Base-by-base conservation (phyloP, 2,888 invertebrate species). In the Diaprepes abbreviatus region DNA sequence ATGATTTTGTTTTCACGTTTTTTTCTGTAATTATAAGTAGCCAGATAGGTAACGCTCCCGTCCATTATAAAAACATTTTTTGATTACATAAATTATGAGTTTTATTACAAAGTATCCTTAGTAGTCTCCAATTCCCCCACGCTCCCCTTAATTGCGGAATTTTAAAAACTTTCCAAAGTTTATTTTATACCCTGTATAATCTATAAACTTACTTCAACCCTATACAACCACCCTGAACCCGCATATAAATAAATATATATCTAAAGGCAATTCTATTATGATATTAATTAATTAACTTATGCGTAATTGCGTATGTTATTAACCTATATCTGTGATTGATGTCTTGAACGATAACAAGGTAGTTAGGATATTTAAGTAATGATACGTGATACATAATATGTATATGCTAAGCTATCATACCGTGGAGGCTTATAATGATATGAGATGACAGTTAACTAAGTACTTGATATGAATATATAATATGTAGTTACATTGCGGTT, bases 381-480 rank as follows among this genome's bases (percentile, higher is more conserved):
- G 45, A 45, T 48, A 35, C 21, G n/a, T 48, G 24, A 19, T 33
- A 12, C 21, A 21, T 55, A 55, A 52, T 43, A 28, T 55, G 55
- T 28, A 45, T 28, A 5, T 24, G 28, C n/a, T n/a, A n/a, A n/a
- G n/a, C n/a, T 33, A 60, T 60, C 31, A 63, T 54, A 63, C 33
- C 40, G 54, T 33, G 33, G 54, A 54, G 62, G 63, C 63, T 63
- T 63, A 54, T 54, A 63, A 63, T 54, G 63, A 63, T 63, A 54
- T 33, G 54, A 63, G 63, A 63, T 63, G 63, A 63, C 63, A 63
- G 63, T 63, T 63, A 60, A 54, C 63, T 63, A 63, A 63, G 54
- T 54, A 43, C 54, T 54, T 54, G 43, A 63, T 54, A 63, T 63
- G 54, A 63, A 63, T 63, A 33, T 40, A 43, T 63, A 63, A 63